These are phyloP conservation scores for Phainopepla nitens DNA, from an alignment of 2,113 vertebrate genomes.

Conservation along the genomic window DNA sequence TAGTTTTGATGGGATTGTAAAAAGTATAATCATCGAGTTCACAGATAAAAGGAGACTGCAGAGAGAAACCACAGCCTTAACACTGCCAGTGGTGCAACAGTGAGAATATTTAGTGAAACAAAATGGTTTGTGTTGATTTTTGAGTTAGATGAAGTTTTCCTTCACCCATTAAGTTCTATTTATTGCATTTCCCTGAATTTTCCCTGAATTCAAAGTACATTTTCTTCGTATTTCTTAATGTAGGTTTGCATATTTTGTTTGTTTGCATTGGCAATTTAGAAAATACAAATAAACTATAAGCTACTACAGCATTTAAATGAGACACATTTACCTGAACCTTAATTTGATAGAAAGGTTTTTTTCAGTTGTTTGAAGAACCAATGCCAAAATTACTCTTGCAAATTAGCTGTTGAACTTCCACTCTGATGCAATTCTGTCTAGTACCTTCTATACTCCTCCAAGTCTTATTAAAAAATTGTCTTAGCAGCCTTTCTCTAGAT, in stretches of 20 bases:
- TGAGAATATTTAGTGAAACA: background rate
- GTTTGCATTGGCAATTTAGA: background rate
- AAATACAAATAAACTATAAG: background rate
- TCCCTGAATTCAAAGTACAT: background rate
- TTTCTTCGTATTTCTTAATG: background rate
- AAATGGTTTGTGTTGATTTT: background rate
- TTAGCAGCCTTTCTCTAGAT: background rate
- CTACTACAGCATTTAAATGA: background rate
- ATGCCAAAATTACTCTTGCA: background rate
- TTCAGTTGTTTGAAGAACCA: background rate
- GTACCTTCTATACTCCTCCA: background rate
- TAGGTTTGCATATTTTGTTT: background rate
- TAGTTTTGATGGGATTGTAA: background rate
- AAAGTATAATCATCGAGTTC: background rate
- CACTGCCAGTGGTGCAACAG: background rate
- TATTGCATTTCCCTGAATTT: background rate
- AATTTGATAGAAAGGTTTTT: background rate
- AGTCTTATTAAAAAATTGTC: background rate
- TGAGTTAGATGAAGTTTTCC: background rate
- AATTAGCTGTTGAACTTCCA: background rate
- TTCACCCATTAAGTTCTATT: background rate
- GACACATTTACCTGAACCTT: background rate
- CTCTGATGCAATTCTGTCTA: background rate
- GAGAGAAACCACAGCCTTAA: background rate
- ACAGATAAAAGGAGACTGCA: background rate